Evolutionary conservation across 2,888 invertebrate species (phyloP).

Genomic region (Pterostichus madidus): DNA sequence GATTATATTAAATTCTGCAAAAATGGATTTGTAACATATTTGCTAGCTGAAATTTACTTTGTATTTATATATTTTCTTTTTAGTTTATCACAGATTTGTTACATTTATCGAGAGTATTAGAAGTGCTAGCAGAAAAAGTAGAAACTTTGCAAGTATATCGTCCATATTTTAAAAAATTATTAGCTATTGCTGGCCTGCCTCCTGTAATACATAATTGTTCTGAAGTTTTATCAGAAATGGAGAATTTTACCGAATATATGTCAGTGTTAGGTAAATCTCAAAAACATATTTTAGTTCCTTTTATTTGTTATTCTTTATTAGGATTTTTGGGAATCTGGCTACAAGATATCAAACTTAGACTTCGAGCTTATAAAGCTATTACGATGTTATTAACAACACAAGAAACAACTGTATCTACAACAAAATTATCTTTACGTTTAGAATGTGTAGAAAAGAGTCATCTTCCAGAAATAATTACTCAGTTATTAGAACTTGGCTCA

Average conservation of each 20-base stretch:
- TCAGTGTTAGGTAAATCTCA: conserved; percentile 66
- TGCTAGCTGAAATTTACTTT: not conserved
- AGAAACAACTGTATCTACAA: not conserved
- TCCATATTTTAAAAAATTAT: conserved; percentile 71
- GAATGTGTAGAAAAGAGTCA: conserved; percentile 73
- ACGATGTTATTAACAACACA: conserved; percentile 30
- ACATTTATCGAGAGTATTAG: conserved; percentile 73
- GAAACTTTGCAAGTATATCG: conserved; percentile 70
- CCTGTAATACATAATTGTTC: conserved; percentile 73
- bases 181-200: conserved; percentile 73
- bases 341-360: conserved; percentile 21
- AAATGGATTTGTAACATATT: conserved; percentile 68
- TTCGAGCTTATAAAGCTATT: conserved; percentile 37
- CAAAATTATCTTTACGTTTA: conserved; percentile 22
- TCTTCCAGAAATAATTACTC: conserved; percentile 73
- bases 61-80: conserved; percentile 29
- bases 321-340: conserved; percentile 58
- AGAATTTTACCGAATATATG: conserved; percentile 65
- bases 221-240: conserved; percentile 68
- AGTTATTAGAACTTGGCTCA: conserved; percentile 72
- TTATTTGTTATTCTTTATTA: conserved; percentile 37
- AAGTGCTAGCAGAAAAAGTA: conserved; percentile 72
- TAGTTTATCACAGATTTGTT: conserved; percentile 75
- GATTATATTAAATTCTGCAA: conserved; percentile 68
- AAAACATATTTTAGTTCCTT: not conserved